These are phyloP conservation scores for Argyra leucocephala DNA, from an alignment of 2,888 invertebrate species.

Conservation along the genomic window DNA sequence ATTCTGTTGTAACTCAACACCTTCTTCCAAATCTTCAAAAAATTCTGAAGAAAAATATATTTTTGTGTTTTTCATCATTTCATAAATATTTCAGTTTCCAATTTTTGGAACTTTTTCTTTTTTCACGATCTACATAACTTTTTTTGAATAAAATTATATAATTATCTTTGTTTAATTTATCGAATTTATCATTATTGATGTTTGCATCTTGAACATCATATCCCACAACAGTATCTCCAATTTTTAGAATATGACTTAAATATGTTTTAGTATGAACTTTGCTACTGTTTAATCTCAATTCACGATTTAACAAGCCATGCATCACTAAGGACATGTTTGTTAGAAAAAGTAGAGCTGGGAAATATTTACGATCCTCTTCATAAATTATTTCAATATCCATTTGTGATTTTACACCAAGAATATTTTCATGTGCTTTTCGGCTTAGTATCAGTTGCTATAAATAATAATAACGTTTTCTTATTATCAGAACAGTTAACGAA, in stretches of 20 bases:
- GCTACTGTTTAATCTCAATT: slow-evolving; percentile 72
- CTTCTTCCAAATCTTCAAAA: slow-evolving; percentile 94
- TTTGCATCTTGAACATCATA: slow-evolving; percentile 84
- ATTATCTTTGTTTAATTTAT: slow-evolving; percentile 66
- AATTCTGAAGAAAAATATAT: slow-evolving; percentile 55
- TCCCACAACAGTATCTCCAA: slow-evolving; percentile 89
- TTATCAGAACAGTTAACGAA: slow-evolving; percentile 79
- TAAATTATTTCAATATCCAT: slow-evolving; percentile 73
- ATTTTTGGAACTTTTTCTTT: slow-evolving; percentile 61
- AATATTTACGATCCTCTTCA: slow-evolving; percentile 60
- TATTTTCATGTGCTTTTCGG: slow-evolving; percentile 82
- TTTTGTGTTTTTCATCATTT: slow-evolving; percentile 49
- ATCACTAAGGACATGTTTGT: slow-evolving; percentile 82
- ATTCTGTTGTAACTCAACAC: slow-evolving; percentile 76
- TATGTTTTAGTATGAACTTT: slow-evolving; percentile 84
- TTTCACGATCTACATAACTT: slow-evolving; percentile 62
- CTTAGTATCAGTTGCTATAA: slow-evolving; percentile 94
- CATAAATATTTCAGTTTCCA: slow-evolving; percentile 91
- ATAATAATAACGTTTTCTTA: slow-evolving; percentile 92
- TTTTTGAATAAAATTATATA: slow-evolving; percentile 95
- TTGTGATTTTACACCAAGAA: slow-evolving; percentile 77
- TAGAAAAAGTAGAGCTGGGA: slow-evolving; percentile 76
- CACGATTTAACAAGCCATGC: slow-evolving; percentile 84
- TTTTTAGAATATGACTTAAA: slow-evolving; percentile 83
- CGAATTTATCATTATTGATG: slow-evolving; percentile 80